Conservation (phyloP, 2,113 vertebrate species). For the Nipponia nippon region DNA sequence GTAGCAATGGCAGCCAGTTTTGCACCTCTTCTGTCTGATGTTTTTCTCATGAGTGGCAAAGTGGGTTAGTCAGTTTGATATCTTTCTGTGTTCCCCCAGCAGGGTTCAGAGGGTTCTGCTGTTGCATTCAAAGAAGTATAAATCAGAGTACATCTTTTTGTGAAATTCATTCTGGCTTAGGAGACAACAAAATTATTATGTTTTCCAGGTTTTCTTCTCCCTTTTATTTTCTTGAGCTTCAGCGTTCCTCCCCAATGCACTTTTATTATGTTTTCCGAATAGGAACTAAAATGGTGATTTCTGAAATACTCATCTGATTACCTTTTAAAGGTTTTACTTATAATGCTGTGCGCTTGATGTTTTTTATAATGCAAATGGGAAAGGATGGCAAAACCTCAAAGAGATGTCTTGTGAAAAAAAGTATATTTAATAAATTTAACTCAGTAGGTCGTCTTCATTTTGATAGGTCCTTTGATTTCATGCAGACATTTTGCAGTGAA, state of each 20-base stretch:
- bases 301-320: conserved; percentile 12
- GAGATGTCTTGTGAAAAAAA: not conserved
- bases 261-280: not conserved
- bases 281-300: conserved; percentile 5
- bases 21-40: not conserved
- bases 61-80: not conserved
- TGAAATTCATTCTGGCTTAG: not conserved
- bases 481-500: not conserved
- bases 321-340: conserved; percentile 13
- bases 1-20: not conserved
- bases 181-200: not conserved
- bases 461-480: conserved; percentile 42
- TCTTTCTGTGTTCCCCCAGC: not conserved
- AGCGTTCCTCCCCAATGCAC: not conserved
- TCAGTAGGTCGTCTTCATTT: not conserved
- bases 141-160: not conserved
- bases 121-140: not conserved
- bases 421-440: conserved; percentile 35
- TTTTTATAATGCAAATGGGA: conserved; percentile 45
- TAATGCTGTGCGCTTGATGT: not conserved
- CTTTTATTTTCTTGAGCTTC: not conserved
- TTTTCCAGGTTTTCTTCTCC: not conserved
- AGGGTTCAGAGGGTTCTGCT: not conserved
- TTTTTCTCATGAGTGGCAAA: not conserved
- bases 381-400: conserved; percentile 44